A percentile compares a stretch with the other conserved stretches of the same genome.
Evolutionary conservation across 2,888 invertebrate species (phyloP).

Genomic region (Tinea trinotella): DNA sequence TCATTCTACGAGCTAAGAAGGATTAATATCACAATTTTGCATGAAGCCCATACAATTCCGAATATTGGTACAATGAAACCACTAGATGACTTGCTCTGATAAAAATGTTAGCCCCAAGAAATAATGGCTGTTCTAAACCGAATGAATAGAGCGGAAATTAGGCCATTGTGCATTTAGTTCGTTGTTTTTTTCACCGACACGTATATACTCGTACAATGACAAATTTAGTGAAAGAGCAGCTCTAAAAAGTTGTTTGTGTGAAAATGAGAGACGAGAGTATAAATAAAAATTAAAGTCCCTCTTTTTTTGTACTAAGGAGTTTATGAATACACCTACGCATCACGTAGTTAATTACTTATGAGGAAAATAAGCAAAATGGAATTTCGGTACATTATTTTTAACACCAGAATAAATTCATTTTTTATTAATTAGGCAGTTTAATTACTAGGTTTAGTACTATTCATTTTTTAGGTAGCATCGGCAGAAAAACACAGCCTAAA

Average conservation of each 20-base stretch:
- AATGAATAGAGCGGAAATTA: conserved; percentile 5
- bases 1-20: not conserved
- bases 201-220: not conserved
- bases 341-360: too few relatives aligned
- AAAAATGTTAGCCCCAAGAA: not conserved
- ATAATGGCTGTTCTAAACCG: not conserved
- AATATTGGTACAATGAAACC: too few relatives aligned
- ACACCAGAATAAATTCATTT: too few relatives aligned
- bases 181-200: not conserved
- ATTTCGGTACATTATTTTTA: too few relatives aligned
- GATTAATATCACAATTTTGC: not conserved
- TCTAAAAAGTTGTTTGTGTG: not conserved
- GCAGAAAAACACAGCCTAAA: too few relatives aligned
- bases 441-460: too few relatives aligned
- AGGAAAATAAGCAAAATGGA: too few relatives aligned
- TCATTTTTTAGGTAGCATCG: too few relatives aligned
- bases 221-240: not conserved
- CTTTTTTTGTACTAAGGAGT: not conserved
- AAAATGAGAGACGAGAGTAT: not conserved
- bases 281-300: not conserved
- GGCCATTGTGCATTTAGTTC: not conserved
- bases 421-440: too few relatives aligned
- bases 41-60: too few relatives aligned
- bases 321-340: too few relatives aligned
- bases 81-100: not conserved